Evolutionary conservation across 2,113 vertebrate genomes (phyloP).

Genomic region (Clarias batrachus): DNA sequence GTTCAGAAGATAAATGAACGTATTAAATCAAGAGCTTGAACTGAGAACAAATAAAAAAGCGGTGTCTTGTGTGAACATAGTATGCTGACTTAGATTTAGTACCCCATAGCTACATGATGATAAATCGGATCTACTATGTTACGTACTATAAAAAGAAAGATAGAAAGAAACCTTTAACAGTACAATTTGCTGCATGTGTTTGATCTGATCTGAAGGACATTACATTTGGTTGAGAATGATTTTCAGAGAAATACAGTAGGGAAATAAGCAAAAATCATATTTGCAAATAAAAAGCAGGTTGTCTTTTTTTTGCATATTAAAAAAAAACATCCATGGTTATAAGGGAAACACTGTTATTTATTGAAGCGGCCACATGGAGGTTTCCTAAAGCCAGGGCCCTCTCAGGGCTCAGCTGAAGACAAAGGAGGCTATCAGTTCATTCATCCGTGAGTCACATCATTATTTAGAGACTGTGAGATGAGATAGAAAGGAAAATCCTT

Average conservation of each 20-base stretch:
- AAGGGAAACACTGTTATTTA: conserved; percentile 29
- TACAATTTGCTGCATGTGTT: neutral
- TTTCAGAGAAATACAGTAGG: neutral
- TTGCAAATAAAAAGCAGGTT: neutral
- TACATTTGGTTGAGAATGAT: neutral
- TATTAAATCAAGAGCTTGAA: neutral
- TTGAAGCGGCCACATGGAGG: conserved; percentile 16
- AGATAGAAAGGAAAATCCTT: conserved; percentile 8
- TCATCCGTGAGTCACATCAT: conserved; percentile 43
- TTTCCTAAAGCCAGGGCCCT: conserved; percentile 27
- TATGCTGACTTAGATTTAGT: neutral
- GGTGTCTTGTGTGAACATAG: neutral
- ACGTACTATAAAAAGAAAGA: neutral
- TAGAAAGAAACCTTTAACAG: neutral
- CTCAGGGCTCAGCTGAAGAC: conserved; percentile 24
- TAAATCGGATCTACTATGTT: neutral
- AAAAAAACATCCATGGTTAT: neutral
- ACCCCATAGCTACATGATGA: neutral
- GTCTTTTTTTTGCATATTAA: neutral
- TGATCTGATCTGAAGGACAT: neutral
- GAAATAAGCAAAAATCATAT: neutral
- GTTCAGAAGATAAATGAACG: neutral
- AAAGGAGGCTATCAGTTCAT: conserved; percentile 45
- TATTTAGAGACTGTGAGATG: conserved; percentile 32
- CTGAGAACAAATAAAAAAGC: neutral